A percentile compares a stretch with the other conserved stretches of the same genome.
These are phyloP conservation scores for Oncorhynchus kisutch DNA, from an alignment of 2,113 vertebrate genomes.

Conservation along the genomic window DNA sequence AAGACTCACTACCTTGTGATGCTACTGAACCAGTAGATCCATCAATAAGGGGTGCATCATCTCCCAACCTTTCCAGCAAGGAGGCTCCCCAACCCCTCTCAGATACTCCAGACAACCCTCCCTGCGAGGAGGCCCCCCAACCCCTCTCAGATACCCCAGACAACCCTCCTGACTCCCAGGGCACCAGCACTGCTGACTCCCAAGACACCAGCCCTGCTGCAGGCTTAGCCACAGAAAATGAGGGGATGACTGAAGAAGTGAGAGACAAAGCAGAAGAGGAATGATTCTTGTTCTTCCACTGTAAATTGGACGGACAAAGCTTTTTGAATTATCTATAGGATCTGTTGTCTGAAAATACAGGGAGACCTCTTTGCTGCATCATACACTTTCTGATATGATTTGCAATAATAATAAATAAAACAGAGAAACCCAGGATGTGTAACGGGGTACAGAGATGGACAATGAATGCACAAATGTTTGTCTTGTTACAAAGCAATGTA, in stretches of 20 bases:
- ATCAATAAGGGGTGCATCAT: conserved; percentile 20
- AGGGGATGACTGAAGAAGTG: conserved; percentile 23
- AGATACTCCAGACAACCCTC: conserved; percentile 15
- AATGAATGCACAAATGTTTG: conserved; percentile 1
- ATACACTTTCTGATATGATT: conserved; percentile 24
- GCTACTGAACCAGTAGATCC: conserved; percentile 7
- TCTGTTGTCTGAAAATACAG: conserved; percentile 26
- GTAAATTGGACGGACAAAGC: no score
- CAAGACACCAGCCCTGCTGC: conserved; percentile 2
- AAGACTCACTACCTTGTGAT: background rate
- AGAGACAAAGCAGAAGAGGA: conserved; percentile 5
- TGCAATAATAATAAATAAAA: conserved; percentile 26
- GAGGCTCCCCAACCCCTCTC: background rate
- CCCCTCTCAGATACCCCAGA: conserved; percentile 17
- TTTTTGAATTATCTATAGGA: conserved; percentile 1
- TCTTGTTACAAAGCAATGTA: background rate
- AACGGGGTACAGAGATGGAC: conserved; percentile 27
- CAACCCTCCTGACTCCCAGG: no score
- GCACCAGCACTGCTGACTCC: background rate
- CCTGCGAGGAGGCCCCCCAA: background rate
- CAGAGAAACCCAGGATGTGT: conserved; percentile 4
- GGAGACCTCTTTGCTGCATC: conserved; percentile 41
- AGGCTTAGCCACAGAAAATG: conserved; percentile 32
- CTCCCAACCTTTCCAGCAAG: background rate
- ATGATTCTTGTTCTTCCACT: conserved; percentile 53